Conservation (phyloP, 2,797 vertebrate genomes). For the Decapterus maruadsi region DNA sequence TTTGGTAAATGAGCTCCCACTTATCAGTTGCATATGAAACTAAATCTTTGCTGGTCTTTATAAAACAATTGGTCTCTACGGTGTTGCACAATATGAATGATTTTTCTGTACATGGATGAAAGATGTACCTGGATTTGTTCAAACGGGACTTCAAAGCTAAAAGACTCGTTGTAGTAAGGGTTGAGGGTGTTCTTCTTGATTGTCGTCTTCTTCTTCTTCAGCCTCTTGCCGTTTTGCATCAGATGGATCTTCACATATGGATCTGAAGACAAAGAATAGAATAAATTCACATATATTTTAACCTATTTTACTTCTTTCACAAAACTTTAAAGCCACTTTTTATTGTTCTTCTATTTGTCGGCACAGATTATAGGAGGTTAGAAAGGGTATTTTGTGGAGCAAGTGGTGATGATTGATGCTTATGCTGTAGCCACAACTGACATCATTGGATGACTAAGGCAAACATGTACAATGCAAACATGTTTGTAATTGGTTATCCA, state of each 20-base stretch:
- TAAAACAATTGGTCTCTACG: not conserved
- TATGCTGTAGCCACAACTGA: not conserved
- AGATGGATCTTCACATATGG: constrained; percentile 99
- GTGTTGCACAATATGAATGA: not conserved
- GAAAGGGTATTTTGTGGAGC: too few relatives aligned
- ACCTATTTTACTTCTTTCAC: not conserved
- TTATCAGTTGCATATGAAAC: constrained; percentile 28
- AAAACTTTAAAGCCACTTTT: too few relatives aligned
- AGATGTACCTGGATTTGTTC: constrained; percentile 99
- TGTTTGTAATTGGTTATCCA: too few relatives aligned
- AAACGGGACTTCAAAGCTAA: constrained; percentile 99
- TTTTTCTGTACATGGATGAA: not conserved
- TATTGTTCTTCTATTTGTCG: too few relatives aligned
- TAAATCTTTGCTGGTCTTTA: constrained; percentile 29
- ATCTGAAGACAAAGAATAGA: constrained; percentile 82
- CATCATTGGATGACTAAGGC: too few relatives aligned
- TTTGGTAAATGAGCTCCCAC: constrained; percentile 52
- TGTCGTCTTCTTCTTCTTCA: constrained; percentile 99
- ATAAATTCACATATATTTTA: not conserved
- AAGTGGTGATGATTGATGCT: too few relatives aligned
- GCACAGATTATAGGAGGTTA: too few relatives aligned
- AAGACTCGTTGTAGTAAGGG: constrained; percentile 99
- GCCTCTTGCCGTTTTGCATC: constrained; percentile 99
- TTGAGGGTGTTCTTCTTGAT: constrained; percentile 99
- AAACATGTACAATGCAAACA: too few relatives aligned